Conservation (phyloP, 2,888 invertebrate genomes). For the Hesperia comma region DNA sequence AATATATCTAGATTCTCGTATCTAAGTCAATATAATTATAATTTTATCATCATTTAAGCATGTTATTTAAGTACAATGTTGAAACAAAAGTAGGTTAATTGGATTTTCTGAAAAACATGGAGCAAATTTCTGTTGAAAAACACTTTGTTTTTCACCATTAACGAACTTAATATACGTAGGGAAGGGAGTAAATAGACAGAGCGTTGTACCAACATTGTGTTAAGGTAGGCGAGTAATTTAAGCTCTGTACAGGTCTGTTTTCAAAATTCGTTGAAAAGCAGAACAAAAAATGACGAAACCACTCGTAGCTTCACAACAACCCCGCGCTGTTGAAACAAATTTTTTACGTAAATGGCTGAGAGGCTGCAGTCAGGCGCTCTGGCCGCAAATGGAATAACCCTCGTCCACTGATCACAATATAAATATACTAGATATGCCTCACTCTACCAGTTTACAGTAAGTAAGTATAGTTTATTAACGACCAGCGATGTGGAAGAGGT, state of each 20-base stretch:
- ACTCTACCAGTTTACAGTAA: neutral
- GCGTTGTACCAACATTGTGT: neutral
- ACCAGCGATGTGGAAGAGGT: too few species aligned
- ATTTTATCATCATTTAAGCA: too few species aligned
- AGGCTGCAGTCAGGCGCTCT: slow-evolving; percentile 43
- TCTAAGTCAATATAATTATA: too few species aligned
- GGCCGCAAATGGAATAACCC: slow-evolving; percentile 45
- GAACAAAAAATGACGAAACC: slow-evolving; percentile 21
- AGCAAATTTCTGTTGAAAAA: too few species aligned
- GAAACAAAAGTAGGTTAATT: too few species aligned
- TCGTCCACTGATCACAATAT: slow-evolving; percentile 28
- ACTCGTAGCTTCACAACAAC: slow-evolving; percentile 20
- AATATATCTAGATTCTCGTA: too few species aligned
- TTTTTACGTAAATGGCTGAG: slow-evolving; percentile 46
- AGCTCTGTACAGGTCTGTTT: slow-evolving; percentile 1
- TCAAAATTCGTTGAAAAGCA: slow-evolving; percentile 17
- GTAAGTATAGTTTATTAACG: too few species aligned
- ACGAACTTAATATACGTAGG: too few species aligned
- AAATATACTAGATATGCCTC: slow-evolving; percentile 25
- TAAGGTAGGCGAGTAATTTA: neutral
- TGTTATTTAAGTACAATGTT: too few species aligned
- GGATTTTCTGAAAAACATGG: too few species aligned
- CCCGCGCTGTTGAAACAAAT: slow-evolving; percentile 39
- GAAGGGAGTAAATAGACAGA: neutral
- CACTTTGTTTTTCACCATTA: too few species aligned